Evolutionary conservation across 2,888 invertebrate species (phyloP).

Genomic region (Pogonocherus hispidulus): DNA sequence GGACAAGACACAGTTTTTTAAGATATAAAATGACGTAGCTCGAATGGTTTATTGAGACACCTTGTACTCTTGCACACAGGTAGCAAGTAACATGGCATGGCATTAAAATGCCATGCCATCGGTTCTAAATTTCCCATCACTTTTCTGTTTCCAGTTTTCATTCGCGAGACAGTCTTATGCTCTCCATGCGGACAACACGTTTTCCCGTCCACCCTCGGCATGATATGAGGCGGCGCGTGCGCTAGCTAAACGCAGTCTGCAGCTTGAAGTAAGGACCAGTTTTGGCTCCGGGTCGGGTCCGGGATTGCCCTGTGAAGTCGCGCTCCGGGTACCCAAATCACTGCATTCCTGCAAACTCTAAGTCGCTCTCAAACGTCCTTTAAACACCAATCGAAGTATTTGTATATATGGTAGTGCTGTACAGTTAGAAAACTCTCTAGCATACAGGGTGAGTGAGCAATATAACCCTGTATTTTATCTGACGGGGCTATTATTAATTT

Average conservation of each 20-base stretch:
- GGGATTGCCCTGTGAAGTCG: constrained; percentile 52
- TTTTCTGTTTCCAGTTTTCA: too few species aligned
- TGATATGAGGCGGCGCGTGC: constrained; percentile 51
- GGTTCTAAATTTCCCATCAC: neutral
- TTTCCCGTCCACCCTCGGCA: constrained; percentile 25
- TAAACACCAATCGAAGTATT: constrained; percentile 28
- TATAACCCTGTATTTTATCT: constrained; percentile 2
- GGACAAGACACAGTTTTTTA: too few species aligned
- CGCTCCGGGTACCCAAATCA: constrained; percentile 39
- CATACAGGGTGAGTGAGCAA: constrained; percentile 19
- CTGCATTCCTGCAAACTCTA: constrained; percentile 36
- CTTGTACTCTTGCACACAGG: too few species aligned
- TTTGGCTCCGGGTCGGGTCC: constrained; percentile 62
- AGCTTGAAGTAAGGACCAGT: constrained; percentile 58
- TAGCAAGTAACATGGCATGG: neutral
- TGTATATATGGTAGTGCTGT: constrained; percentile 14
- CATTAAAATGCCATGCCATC: too few species aligned
- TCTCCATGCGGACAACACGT: constrained; percentile 31
- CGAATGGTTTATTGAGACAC: too few species aligned
- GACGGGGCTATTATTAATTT: neutral
- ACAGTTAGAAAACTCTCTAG: constrained; percentile 11
- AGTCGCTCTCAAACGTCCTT: constrained; percentile 31
- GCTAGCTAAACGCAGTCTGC: constrained; percentile 57
- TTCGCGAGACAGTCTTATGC: neutral
- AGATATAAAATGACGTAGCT: too few species aligned